Percentiles rank a stretch among this genome's conserved stretches.
Conservation (phyloP, 2,797 vertebrate species). For the Serranus cabrilla region DNA sequence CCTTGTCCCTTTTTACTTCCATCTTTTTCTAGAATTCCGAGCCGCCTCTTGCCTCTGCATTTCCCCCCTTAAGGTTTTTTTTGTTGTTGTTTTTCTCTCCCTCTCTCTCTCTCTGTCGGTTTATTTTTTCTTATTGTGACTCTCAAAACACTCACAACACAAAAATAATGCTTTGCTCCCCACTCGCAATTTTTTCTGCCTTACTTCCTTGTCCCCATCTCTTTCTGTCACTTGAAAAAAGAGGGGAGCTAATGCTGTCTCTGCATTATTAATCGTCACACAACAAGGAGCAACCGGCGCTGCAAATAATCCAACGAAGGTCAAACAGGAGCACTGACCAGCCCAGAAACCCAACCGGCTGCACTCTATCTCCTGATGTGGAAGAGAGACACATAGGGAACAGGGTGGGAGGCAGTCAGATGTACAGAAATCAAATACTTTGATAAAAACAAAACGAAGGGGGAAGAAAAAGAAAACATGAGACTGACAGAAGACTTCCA, state of each 20-base stretch:
- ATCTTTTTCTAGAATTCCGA: slow-evolving; percentile 18
- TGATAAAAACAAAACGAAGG: too few species aligned
- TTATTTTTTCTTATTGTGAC: slow-evolving; percentile 16
- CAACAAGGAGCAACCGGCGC: slow-evolving; percentile 70
- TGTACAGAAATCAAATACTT: too few species aligned
- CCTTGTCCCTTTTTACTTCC: slow-evolving; percentile 9
- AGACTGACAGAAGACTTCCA: too few species aligned
- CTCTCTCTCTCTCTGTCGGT: not conserved
- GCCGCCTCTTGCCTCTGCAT: not conserved
- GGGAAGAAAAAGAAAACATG: too few species aligned
- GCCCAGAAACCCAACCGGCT: slow-evolving; percentile 55
- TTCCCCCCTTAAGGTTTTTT: not conserved
- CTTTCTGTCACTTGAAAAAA: slow-evolving; percentile 61
- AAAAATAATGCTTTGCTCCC: slow-evolving; percentile 12
- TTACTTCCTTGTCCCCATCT: slow-evolving; percentile 15
- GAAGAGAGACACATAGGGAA: slow-evolving; percentile 1
- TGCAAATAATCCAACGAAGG: slow-evolving; percentile 76
- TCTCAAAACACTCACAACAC: slow-evolving; percentile 12
- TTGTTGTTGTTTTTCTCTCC: too few species aligned
- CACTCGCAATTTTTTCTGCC: not conserved
- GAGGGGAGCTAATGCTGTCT: slow-evolving; percentile 62
- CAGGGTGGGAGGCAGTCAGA: not conserved
- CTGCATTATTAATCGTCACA: slow-evolving; percentile 80
- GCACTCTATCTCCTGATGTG: slow-evolving; percentile 32
- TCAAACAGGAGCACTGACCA: slow-evolving; percentile 62